Conservation (phyloP, 2,888 invertebrate genomes). For the Drosophila tripunctata region DNA sequence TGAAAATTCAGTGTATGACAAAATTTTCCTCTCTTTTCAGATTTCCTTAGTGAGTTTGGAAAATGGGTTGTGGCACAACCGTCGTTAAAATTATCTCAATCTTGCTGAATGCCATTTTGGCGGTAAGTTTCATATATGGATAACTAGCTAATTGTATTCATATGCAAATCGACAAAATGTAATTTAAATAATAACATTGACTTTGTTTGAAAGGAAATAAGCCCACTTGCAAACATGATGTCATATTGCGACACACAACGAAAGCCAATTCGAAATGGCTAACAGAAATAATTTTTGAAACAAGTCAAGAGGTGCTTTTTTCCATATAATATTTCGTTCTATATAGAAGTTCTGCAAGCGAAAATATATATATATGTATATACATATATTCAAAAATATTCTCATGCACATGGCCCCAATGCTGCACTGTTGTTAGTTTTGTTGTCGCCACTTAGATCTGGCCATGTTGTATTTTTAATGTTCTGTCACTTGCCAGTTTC, state of each 20-base stretch:
- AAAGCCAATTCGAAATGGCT: constrained; percentile 20
- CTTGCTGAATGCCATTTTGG: constrained; percentile 76
- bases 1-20: background rate
- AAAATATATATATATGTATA: background rate
- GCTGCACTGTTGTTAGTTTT: background rate
- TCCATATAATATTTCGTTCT: constrained; percentile 10
- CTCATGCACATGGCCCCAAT: constrained; percentile 47
- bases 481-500: constrained; percentile 66
- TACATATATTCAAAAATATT: constrained; percentile 12
- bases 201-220: constrained; percentile 24
- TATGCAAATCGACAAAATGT: background rate
- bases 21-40: constrained; percentile 16
- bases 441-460: constrained; percentile 24
- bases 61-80: constrained; percentile 80
- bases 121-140: constrained; percentile 71
- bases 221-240: constrained; percentile 48
- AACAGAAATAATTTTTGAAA: constrained; percentile 18
- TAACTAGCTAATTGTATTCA: constrained; percentile 10
- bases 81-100: constrained; percentile 78
- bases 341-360: constrained; percentile 23
- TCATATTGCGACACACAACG: constrained; percentile 25
- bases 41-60: constrained; percentile 20
- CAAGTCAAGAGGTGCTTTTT: constrained; percentile 1
- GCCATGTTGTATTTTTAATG: constrained; percentile 65
- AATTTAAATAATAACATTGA: constrained; percentile 19